These are phyloP conservation scores for Nibea albiflora DNA, from an alignment of 2,113 vertebrate species.

Conservation along the genomic window DNA sequence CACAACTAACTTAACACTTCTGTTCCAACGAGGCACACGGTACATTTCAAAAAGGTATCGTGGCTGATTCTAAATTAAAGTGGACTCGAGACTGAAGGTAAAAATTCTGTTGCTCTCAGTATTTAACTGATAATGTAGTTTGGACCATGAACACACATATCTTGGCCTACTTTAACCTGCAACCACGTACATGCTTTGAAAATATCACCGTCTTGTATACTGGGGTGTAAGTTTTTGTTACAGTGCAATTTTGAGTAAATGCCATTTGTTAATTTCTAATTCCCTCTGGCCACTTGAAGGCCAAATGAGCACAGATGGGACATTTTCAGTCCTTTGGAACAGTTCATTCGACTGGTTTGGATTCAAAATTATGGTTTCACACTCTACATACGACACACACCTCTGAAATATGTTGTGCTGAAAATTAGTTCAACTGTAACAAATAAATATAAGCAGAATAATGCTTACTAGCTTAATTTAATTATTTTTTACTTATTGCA, in stretches of 20 bases:
- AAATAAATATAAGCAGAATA: neutral
- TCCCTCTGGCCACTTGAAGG: slow-evolving; percentile 59
- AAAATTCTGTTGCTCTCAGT: slow-evolving; percentile 15
- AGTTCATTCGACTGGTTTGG: slow-evolving; percentile 58
- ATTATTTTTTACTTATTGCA: neutral
- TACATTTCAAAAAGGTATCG: slow-evolving; percentile 9
- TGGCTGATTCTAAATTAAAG: slow-evolving; percentile 19
- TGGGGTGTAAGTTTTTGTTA: neutral
- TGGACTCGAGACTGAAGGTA: slow-evolving; percentile 50
- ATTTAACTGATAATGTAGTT: neutral
- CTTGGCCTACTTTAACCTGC: neutral
- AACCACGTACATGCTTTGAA: neutral
- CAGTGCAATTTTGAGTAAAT: slow-evolving; percentile 56
- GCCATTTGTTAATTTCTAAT: slow-evolving; percentile 71
- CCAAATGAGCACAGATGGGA: slow-evolving; percentile 78
- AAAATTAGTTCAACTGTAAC: neutral
- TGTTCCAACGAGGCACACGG: slow-evolving; percentile 18
- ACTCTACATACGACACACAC: slow-evolving; percentile 50
- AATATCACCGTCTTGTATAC: rapidly evolving
- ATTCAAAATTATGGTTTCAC: slow-evolving; percentile 61
- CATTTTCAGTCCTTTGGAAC: slow-evolving; percentile 65
- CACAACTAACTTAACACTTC: slow-evolving; percentile 61
- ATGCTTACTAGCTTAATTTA: neutral
- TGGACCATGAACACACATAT: neutral
- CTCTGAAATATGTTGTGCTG: neutral